Evolutionary conservation across 1,140 invertebrate species (phyloP), one percentile per base, ranked within the genome.

Genomic region (Sycobia sp.): DNA sequence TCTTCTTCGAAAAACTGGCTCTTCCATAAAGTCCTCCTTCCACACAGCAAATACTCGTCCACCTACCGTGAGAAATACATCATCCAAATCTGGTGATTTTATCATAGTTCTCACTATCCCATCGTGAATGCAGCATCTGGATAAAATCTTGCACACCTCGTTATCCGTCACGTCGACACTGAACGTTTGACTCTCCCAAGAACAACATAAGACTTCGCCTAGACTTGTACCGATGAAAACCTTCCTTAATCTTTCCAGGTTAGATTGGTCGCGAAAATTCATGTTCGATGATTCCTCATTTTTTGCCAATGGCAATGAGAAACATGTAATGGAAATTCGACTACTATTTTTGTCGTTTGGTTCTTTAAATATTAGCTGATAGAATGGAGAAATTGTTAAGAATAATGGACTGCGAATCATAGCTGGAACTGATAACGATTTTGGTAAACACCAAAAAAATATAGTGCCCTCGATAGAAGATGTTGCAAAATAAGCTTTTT

Each of bases 381-480:
- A 59, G 5, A 59, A 46, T 2, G 62, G 62, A 2, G 55, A 5
- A 8, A 59, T 53, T 3, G 46, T 59, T 36, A 59, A 10, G 8
- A 46, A 29, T 0, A 65, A 27, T 7, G 62, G 49, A 54, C 47
- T 65, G 4, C 54, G 49, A 1, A 14, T 16, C 32, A 34, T 36
- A 3, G 39, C 32, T 0, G 55, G 49, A 8, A 0, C 27, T 9
- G 62, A 49, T 47, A 71, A 16, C 57, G 73, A 27, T 90, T 16
- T 36, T 1, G 62, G 62, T 3, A 65, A 72, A 76, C 89, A 85
- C 90, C 90, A 92, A 69, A 90, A 83, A 20, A 84, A 77, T 14
- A 90, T 78, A 0, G 72, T 79, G 2, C 90, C 89, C 69, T 90
- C 89, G 54, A 85, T 80, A 18, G 86, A 84, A 41, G 81, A 79